These are phyloP conservation scores for Actias luna DNA, from an alignment of 2,888 invertebrate genomes.

Conservation along the genomic window DNA sequence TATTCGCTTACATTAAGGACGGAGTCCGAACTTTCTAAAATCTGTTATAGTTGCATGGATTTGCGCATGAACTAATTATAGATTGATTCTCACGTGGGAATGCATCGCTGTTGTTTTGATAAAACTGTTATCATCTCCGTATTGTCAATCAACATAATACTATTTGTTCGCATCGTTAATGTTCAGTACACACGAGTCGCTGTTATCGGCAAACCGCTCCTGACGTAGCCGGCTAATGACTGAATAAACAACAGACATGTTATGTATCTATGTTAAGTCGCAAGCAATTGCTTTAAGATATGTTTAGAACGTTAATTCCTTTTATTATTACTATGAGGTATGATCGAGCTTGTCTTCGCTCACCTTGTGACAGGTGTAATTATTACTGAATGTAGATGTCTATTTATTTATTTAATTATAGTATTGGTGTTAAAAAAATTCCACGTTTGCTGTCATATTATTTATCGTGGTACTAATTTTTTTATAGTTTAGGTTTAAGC, in stretches of 20 bases:
- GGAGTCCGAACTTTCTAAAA: no score
- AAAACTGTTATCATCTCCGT: slow-evolving; percentile 8
- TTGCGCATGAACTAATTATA: neutral
- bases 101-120: slow-evolving; percentile 13
- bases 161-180: slow-evolving; percentile 23
- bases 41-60: no score
- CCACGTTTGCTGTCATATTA: no score
- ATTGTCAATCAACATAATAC: slow-evolving; percentile 21
- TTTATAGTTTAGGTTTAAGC: no score
- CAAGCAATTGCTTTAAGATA: neutral
- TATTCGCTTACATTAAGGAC: no score
- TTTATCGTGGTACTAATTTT: no score
- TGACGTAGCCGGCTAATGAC: slow-evolving; percentile 27
- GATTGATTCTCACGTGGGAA: slow-evolving; percentile 8
- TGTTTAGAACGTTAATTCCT: neutral
- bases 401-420: no score
- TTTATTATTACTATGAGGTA: neutral
- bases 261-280: neutral
- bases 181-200: slow-evolving; percentile 23
- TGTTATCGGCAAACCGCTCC: slow-evolving; percentile 28
- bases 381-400: neutral
- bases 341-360: neutral
- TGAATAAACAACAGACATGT: slow-evolving; percentile 15
- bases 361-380: neutral
- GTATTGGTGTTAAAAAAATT: no score